A percentile compares a stretch with the other conserved stretches of the same genome.
Conservation (phyloP, 2,888 invertebrate genomes). For the Strigamia crassipes region DNA sequence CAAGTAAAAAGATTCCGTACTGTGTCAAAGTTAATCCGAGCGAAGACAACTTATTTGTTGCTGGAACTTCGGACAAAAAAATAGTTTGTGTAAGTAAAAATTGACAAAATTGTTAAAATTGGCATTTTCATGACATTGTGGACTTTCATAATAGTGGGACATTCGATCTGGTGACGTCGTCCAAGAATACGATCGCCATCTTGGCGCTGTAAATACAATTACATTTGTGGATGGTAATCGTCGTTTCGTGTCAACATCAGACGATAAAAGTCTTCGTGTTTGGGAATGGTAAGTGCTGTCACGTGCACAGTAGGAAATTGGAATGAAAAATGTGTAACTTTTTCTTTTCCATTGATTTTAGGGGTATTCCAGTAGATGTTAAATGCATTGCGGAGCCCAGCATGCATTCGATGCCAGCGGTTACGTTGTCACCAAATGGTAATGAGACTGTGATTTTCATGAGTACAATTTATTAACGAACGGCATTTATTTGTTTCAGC, state of each 20-base stretch:
- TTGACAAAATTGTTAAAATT: background rate
- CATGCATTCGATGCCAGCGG: conserved; percentile 99
- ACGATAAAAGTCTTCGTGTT: conserved; percentile 96
- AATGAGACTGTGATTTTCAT: conserved; percentile 34
- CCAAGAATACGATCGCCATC: conserved; percentile 97
- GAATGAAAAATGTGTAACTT: too few relatives aligned
- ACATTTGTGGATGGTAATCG: conserved; percentile 99
- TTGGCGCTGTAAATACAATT: conserved; percentile 98
- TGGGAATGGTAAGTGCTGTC: conserved; percentile 92
- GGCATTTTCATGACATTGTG: too few relatives aligned
- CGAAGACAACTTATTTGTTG: conserved; percentile 93
- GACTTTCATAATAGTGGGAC: conserved; percentile 80
- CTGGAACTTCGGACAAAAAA: conserved; percentile 98
- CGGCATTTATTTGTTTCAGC: conserved; percentile 59
- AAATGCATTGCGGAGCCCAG: conserved; percentile 99
- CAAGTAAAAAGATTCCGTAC: conserved; percentile 95
- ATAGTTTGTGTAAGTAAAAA: conserved; percentile 82
- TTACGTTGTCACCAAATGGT: conserved; percentile 90
- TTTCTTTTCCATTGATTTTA: conserved; percentile 50
- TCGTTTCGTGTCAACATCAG: conserved; percentile 96
- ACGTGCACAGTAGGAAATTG: background rate
- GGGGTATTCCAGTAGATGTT: conserved; percentile 96
- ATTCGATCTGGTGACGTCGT: conserved; percentile 90
- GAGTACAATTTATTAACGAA: background rate
- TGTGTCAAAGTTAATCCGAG: conserved; percentile 99